Percentiles rank a stretch among this genome's conserved stretches.
Evolutionary conservation across 2,888 invertebrate species (phyloP).

Genomic region (Endomychus coccineus): DNA sequence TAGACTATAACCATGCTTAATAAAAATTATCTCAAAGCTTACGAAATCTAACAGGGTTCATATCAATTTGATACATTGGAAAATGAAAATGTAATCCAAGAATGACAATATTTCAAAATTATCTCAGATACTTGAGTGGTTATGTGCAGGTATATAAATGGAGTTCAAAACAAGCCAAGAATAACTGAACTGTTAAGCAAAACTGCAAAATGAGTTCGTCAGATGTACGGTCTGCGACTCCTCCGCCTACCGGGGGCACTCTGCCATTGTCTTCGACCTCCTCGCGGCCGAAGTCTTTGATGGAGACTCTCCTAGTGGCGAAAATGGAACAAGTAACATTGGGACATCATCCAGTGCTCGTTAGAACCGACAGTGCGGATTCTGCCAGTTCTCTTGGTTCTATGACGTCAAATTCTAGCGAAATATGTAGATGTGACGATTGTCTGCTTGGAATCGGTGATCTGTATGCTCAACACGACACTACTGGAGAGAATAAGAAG

Average conservation of each 20-base stretch:
- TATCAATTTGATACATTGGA: too few relatives aligned
- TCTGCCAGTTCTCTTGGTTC: slow-evolving; percentile 66
- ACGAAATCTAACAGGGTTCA: too few relatives aligned
- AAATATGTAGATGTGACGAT: slow-evolving; percentile 77
- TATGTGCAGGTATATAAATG: too few relatives aligned
- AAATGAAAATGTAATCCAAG: too few relatives aligned
- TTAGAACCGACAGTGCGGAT: slow-evolving; percentile 71
- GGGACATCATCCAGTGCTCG: slow-evolving; percentile 45
- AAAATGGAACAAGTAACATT: slow-evolving; percentile 68
- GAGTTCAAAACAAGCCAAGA: neutral
- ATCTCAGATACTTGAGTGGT: too few relatives aligned
- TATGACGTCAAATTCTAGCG: slow-evolving; percentile 60
- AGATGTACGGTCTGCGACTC: slow-evolving; percentile 1
- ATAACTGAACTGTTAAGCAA: neutral
- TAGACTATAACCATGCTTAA: too few relatives aligned
- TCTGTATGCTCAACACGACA: slow-evolving; percentile 54
- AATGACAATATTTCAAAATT: too few relatives aligned
- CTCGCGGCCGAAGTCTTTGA: slow-evolving; percentile 63
- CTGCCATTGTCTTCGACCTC: slow-evolving; percentile 43
- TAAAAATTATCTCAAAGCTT: too few relatives aligned
- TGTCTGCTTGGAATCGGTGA: slow-evolving; percentile 77
- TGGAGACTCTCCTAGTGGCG: slow-evolving; percentile 73
- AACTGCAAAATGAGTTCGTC: slow-evolving; percentile 1
- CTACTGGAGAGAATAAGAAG: slow-evolving; percentile 43
- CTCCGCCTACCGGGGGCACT: slow-evolving; percentile 42